These are phyloP conservation scores for Theocolax elegans DNA, from an alignment of 1,140 invertebrate species.

Conservation along the genomic window DNA sequence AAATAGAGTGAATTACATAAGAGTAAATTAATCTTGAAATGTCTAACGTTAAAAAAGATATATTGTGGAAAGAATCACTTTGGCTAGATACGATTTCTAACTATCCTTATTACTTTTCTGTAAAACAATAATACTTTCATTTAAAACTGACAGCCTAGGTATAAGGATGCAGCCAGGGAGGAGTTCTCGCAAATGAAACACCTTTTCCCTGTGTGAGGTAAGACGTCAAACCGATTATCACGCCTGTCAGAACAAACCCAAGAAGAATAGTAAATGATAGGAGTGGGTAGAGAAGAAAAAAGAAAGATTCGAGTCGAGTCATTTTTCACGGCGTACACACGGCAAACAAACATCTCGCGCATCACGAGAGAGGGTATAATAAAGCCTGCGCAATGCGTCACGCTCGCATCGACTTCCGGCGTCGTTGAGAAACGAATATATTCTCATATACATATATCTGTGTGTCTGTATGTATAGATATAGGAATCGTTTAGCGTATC, in stretches of 20 bases:
- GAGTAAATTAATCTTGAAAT: no score
- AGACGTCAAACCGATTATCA: neutral
- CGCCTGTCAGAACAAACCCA: neutral
- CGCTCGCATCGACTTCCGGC: conserved; percentile 34
- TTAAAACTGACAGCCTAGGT: no score
- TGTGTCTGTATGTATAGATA: neutral
- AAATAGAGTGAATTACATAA: no score
- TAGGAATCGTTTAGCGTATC: neutral
- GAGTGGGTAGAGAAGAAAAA: neutral
- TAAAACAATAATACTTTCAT: no score
- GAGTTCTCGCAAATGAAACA: no score
- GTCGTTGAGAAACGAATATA: conserved; percentile 13
- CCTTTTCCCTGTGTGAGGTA: neutral
- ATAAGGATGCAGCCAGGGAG: no score
- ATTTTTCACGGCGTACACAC: neutral
- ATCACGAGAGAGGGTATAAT: conserved; percentile 8
- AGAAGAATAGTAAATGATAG: neutral
- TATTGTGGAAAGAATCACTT: no score
- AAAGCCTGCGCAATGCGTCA: conserved; percentile 43
- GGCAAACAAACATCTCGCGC: neutral
- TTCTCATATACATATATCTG: neutral
- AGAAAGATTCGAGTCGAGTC: neutral
- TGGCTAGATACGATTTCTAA: no score
- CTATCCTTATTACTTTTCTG: no score
- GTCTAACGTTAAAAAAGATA: no score